Evolutionary conservation across 2,797 vertebrate species (phyloP), one percentile per base, ranked within the genome.

Genomic region (Leptatherina wallacei): DNA sequence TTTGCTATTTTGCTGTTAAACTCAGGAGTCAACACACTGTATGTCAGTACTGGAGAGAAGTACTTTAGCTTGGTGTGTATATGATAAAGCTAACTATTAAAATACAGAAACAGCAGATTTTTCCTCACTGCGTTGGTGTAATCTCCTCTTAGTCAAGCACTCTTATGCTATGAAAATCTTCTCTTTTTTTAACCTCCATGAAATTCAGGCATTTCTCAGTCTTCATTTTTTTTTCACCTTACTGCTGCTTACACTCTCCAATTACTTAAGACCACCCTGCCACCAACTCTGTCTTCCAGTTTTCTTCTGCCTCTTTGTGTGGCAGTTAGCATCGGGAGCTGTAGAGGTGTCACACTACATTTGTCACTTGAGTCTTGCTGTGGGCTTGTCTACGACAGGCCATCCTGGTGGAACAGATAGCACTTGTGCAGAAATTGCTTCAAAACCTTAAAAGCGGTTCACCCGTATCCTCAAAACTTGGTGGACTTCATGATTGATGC

Each of bases 321-420:
- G 61, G 65, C 59, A 57, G 38, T 64, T 72, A 65, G 60, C 20
- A 14, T 69, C 63, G 61, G 65, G 63, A 58, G 54, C 35, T 36
- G 24, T 24, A 36, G 14, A 69, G 33, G 52, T 76, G 81, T 85
- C 78, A 70, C 71, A 58, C 78, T 63, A 47, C 10, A 83, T 86
- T 54, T 82, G 73, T 63, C 47, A 32, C 35, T 79, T 56, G 12
- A 73, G 30, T 57, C 36, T 57, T 5, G 49, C 58, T 35, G 22
- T 49, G 20, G 58, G 64, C 71, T 58, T 4, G 5, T 62, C 56
- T 77, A 51, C 33, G 59, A 79, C 80, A 60, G 44, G 58, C 14
- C 75, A 56, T 55, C 59, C 72, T 69, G 57, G 47, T 27, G n/a
- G 64, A 80, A 75, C 1, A 18, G 42, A 61, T 55, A 71, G 59